Conservation (phyloP, 2,888 invertebrate genomes). For the Alviniconcha strummeri region DNA sequence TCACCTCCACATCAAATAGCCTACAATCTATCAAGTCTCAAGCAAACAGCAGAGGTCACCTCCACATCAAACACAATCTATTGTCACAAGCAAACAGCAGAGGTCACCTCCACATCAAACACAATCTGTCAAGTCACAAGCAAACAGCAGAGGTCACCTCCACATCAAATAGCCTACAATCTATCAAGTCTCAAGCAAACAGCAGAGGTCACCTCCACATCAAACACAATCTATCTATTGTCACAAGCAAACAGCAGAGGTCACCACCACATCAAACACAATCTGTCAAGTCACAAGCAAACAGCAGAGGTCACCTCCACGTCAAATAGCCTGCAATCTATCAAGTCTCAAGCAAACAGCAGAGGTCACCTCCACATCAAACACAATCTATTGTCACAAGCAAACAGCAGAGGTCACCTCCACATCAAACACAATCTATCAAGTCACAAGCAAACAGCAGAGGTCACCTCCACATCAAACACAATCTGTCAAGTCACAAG, state of each 20-base stretch:
- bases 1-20: not conserved
- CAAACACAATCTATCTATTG: not conserved
- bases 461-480: not conserved
- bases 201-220: slow-evolving; percentile 63
- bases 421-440: not conserved
- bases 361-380: not conserved
- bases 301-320: not conserved
- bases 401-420: not conserved
- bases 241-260: not conserved
- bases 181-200: slow-evolving; percentile 41
- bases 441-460: not conserved
- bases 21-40: not conserved
- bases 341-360: not conserved
- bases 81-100: not conserved
- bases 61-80: slow-evolving; percentile 42
- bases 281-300: not conserved
- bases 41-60: slow-evolving; percentile 63
- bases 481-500: not conserved
- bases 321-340: not conserved
- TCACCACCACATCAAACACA: not conserved
- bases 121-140: not conserved
- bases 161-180: not conserved
- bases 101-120: not conserved
- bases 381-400: not conserved
- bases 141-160: not conserved